Percentiles rank a stretch among this genome's conserved stretches.
Evolutionary conservation across 1,140 invertebrate species (phyloP).

Genomic region (Micrasema longulum): DNA sequence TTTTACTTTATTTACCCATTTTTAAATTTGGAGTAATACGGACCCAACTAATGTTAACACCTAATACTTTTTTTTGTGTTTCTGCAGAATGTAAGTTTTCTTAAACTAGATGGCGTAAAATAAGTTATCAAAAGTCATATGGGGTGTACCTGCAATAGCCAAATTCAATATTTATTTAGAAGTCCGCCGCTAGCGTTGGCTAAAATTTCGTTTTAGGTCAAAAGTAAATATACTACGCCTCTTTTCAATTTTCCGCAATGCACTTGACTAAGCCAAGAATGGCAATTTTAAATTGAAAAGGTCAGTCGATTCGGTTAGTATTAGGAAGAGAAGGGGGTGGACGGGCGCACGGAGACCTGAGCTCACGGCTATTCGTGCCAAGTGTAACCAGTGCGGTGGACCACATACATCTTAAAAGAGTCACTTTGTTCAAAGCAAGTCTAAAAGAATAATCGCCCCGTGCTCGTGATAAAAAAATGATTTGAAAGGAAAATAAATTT

Average conservation of each 20-base stretch:
- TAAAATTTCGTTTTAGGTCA: slow-evolving; percentile 14
- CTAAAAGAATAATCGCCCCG: too few relatives aligned
- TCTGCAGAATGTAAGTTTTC: too few relatives aligned
- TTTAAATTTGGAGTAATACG: too few relatives aligned
- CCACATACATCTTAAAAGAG: background rate
- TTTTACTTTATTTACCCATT: too few relatives aligned
- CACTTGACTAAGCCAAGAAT: slow-evolving; percentile 46
- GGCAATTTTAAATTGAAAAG: slow-evolving; percentile 50
- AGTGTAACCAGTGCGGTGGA: slow-evolving; percentile 20
- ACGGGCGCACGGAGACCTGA: background rate
- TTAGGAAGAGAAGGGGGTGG: background rate
- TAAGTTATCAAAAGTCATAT: too few relatives aligned
- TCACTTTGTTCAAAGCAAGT: background rate
- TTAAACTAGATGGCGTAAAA: too few relatives aligned
- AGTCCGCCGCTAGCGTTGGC: background rate
- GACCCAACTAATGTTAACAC: too few relatives aligned
- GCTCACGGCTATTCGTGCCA: slow-evolving; percentile 23
- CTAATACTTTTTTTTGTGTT: too few relatives aligned
- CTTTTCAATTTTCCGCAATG: slow-evolving; percentile 40
- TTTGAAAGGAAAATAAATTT: too few relatives aligned
- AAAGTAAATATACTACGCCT: slow-evolving; percentile 4
- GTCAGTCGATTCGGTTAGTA: slow-evolving; percentile 45
- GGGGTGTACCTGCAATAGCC: too few relatives aligned
- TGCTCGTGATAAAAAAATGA: too few relatives aligned
- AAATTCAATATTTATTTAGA: background rate